phyloP scores from a whole-genome alignment of 2,113 vertebrate genomes.

The Forbesichthys agassizii region DNA sequence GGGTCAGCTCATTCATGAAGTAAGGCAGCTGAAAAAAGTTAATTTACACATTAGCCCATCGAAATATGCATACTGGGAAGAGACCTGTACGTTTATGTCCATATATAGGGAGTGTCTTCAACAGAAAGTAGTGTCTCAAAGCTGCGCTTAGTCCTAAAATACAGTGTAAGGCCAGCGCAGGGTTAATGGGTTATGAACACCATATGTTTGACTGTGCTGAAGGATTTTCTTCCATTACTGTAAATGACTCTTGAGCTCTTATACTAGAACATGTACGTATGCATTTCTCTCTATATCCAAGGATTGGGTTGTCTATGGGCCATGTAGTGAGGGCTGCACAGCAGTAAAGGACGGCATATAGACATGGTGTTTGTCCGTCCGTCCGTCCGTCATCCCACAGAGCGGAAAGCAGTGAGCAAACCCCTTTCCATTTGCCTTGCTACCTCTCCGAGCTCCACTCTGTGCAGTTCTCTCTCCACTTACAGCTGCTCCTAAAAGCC shows the following conservation, averaged over 20 bases:
- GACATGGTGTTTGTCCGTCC: not conserved
- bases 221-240: not conserved
- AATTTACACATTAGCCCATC: not conserved
- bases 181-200: no score
- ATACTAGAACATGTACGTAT: no score
- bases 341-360: conserved; percentile 15
- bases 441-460: not conserved
- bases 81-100: no score
- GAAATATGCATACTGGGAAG: no score
- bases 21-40: conserved; percentile 85
- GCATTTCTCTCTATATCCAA: not conserved
- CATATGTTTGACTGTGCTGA: not conserved
- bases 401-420: not conserved
- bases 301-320: not conserved
- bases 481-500: not conserved
- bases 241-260: no score
- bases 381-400: not conserved
- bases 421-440: not conserved
- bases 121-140: no score
- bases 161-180: no score
- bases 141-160: no score
- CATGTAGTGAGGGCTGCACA: not conserved
- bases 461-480: not conserved
- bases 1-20: conserved; percentile 97
- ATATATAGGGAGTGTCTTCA: no score